These are phyloP conservation scores for Oenanthe oenanthe DNA, from an alignment of 2,113 vertebrate species.

Conservation along the genomic window DNA sequence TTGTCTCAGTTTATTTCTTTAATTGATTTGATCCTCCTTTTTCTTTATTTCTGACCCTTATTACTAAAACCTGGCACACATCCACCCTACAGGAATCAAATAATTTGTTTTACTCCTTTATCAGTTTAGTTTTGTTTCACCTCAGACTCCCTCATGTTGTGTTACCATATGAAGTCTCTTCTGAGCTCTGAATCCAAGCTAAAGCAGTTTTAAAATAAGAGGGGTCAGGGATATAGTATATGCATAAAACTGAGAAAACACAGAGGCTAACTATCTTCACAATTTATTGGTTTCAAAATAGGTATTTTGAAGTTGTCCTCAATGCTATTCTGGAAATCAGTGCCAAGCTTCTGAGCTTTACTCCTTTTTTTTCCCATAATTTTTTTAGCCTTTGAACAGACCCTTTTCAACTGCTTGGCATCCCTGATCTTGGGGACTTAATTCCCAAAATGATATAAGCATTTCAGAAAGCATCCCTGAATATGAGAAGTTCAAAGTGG, in stretches of 20 bases:
- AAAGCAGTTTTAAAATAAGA: not conserved
- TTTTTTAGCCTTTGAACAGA: not conserved
- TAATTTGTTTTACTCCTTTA: not conserved
- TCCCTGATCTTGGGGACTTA: constrained; percentile 36
- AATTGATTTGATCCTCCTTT: constrained; percentile 36
- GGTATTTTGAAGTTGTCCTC: not conserved
- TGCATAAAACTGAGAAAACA: not conserved
- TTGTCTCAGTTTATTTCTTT: constrained; percentile 48
- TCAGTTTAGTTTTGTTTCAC: not conserved
- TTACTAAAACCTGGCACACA: constrained; percentile 32
- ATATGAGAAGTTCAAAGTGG: constrained; percentile 70
- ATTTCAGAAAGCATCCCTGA: constrained; percentile 59
- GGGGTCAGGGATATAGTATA: fast-evolving
- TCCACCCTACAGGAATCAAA: constrained; percentile 15
- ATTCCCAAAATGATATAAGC: constrained; percentile 47
- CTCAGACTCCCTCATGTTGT: not conserved
- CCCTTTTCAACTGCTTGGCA: not conserved
- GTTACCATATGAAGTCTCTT: not conserved
- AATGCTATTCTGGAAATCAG: not conserved
- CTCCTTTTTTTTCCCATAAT: not conserved
- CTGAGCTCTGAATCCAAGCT: not conserved
- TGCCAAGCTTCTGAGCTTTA: not conserved
- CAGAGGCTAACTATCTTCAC: not conserved
- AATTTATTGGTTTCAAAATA: not conserved
- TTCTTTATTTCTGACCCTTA: constrained; percentile 2